phyloP scores from a whole-genome alignment of 2,888 invertebrate genomes.

The Aleiodes leptofemur region DNA sequence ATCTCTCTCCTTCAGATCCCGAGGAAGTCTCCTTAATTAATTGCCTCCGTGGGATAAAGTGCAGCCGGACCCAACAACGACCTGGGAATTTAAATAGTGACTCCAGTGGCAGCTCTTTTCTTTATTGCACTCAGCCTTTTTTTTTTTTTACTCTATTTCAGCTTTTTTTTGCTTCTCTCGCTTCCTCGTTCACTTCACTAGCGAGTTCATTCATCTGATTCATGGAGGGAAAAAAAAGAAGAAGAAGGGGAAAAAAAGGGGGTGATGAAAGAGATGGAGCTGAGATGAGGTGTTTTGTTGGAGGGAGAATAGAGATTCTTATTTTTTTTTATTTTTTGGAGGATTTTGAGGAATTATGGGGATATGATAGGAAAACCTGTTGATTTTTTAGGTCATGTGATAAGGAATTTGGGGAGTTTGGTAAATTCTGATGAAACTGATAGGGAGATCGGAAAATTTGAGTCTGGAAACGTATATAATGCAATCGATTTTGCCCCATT shows the following conservation, averaged over 20 bases:
- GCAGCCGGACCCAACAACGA: conserved; percentile 45
- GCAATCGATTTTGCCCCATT: no score
- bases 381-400: not conserved
- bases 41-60: conserved; percentile 54
- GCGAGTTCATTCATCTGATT: conserved; percentile 44
- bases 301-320: not conserved
- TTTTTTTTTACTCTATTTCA: conserved; percentile 24
- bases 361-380: not conserved
- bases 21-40: conserved; percentile 51
- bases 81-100: conserved; percentile 51
- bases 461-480: no score
- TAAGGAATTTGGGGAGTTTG: no score
- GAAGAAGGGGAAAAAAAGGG: conserved; percentile 14
- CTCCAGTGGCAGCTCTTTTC: conserved; percentile 34
- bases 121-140: conserved; percentile 29
- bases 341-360: not conserved
- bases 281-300: conserved; percentile 20
- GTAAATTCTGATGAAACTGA: no score
- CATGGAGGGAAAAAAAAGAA: not conserved
- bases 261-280: conserved; percentile 33
- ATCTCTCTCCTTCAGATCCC: conserved; percentile 28
- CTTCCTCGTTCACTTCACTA: conserved; percentile 4
- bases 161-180: conserved; percentile 13
- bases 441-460: no score
- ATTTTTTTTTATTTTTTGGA: not conserved